A percentile compares a stretch with the other conserved stretches of the same genome.
Conservation (phyloP, 1,140 invertebrate species). For the Diabrotica undecimpunctata region DNA sequence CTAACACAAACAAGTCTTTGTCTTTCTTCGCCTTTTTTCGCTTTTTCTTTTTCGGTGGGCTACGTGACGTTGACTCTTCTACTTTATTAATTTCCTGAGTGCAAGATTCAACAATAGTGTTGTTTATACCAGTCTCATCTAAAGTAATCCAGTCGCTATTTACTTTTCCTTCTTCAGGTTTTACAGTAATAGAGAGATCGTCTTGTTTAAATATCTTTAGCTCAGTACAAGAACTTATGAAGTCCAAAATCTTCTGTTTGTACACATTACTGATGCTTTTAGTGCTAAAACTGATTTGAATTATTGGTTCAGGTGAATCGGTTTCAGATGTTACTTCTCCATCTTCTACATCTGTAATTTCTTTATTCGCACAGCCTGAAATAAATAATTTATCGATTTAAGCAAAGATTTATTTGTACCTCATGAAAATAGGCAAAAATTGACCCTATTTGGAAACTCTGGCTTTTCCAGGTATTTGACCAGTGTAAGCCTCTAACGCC, state of each 20-base stretch:
- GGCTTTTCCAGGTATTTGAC: too few species aligned
- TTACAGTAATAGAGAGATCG: conserved; percentile 22
- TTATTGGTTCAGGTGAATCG: conserved; percentile 1
- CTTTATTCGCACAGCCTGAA: background rate
- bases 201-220: conserved; percentile 20
- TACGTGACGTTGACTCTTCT: conserved; percentile 4
- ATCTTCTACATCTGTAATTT: conserved; percentile 4
- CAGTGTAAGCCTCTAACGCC: too few species aligned
- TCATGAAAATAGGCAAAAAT: too few species aligned
- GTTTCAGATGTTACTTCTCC: background rate
- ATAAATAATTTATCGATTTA: too few species aligned
- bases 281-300: conserved; percentile 33
- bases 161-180: background rate
- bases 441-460: too few species aligned
- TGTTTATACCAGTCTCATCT: background rate
- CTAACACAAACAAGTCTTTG: conserved; percentile 41
- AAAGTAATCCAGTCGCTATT: too few species aligned
- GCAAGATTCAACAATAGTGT: background rate
- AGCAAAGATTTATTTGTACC: too few species aligned
- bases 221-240: conserved; percentile 33
- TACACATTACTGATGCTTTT: conserved; percentile 30
- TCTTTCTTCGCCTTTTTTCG: conserved; percentile 34
- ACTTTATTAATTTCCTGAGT: background rate
- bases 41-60: conserved; percentile 27
- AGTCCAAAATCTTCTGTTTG: conserved; percentile 32